Percentiles rank a stretch among this genome's conserved stretches.
Evolutionary conservation across 1,140 invertebrate species (phyloP).

Genomic region (Dreissena rostriformis): DNA sequence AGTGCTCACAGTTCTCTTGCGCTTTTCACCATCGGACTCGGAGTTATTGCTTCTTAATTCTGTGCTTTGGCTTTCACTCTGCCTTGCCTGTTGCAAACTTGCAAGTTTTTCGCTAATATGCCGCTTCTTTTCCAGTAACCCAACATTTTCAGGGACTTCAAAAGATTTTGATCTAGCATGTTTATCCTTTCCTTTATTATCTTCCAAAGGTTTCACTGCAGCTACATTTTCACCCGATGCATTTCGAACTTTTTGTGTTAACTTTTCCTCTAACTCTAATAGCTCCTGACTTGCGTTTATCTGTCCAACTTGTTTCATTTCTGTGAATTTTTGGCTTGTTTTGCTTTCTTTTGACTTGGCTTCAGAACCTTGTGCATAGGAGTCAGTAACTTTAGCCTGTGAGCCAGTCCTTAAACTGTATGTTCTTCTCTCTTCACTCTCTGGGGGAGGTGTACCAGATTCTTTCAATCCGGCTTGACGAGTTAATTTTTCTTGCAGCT

Average conservation of each 20-base stretch:
- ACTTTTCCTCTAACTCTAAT: not conserved
- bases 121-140: too few species aligned
- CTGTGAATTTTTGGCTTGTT: not conserved
- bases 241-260: not conserved
- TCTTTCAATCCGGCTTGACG: constrained; percentile 14
- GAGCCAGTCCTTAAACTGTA: too few species aligned
- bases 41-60: too few species aligned
- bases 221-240: constrained; percentile 3
- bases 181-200: not conserved
- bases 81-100: too few species aligned
- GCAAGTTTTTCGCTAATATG: too few species aligned
- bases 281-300: too few species aligned
- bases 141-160: too few species aligned
- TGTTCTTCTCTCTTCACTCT: too few species aligned
- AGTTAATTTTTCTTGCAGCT: constrained; percentile 13
- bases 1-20: not conserved
- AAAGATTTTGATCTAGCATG: too few species aligned
- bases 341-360: not conserved
- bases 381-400: not conserved
- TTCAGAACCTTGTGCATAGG: not conserved
- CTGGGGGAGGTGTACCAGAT: too few species aligned
- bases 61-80: too few species aligned
- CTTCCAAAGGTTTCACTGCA: not conserved
- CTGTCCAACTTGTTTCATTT: not conserved
- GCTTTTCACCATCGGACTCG: too few species aligned